Evolutionary conservation across 2,888 invertebrate genomes (phyloP), one percentile per base, ranked within the genome.

Genomic region (Cactoblastis cactorum): DNA sequence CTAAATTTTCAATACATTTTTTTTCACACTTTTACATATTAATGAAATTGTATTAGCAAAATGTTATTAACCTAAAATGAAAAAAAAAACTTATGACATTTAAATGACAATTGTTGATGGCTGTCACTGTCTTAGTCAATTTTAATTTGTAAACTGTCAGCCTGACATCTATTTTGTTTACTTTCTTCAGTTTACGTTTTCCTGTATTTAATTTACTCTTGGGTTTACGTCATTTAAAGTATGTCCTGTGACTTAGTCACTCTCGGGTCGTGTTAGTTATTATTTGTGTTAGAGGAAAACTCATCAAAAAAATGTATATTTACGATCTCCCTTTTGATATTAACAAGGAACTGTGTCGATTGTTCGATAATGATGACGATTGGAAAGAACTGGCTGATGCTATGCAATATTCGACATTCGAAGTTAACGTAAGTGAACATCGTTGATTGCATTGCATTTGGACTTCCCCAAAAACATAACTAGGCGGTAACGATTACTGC

Each of bases 381-480:
- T 97, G 97, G 97, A 93, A 94, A 70, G 94, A 94, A 65, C 80
- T 97, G 54, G 97, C 94, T 24, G 91, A 91, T 52, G 83, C 84
- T 53, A 95, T 95, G 93, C 86, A 92, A 52, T 95, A 93, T 67
- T 91, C 92, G 53, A 84, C 91, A 1, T 83, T 86, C 48, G 91
- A 91, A 22, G 87, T 94, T 24, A 90, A 90, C 59, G 91, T 91
- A 75, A 83, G 86, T 80, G 57, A 43, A 22, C 32, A 15, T 39
- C 49, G 11, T 14, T 19, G 22, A 17, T 4, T 32, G 11, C 9
- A 9, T 43, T 15, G 9, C 43, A 28, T 43, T 43, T 61, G 63
- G 77, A 74, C 56, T 69, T 80, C 77, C 68, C 76, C 79, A 69
- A 56, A 14, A 33, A 14, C 32, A 41, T 14, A 33, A 41, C 12